A percentile compares a stretch with the other conserved stretches of the same genome.
These are phyloP conservation scores for Lemur catta DNA, from an alignment of 2,797 vertebrate species.

Conservation along the genomic window DNA sequence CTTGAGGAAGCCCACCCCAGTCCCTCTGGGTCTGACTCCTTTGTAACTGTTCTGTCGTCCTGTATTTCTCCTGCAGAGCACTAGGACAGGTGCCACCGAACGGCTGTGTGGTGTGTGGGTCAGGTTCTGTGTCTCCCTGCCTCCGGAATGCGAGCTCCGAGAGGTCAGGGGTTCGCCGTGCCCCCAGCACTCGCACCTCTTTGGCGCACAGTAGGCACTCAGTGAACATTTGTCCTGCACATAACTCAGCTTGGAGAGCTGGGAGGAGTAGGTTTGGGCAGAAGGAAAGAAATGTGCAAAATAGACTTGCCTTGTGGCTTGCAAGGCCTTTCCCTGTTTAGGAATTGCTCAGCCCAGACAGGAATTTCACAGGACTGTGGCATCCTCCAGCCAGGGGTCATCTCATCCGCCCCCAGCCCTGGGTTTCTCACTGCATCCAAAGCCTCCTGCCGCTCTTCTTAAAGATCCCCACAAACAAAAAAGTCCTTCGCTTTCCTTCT, in stretches of 20 bases:
- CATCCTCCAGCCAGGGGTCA: not conserved
- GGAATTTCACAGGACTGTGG: slow-evolving; percentile 38
- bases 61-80: not conserved
- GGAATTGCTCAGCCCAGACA: slow-evolving; percentile 21
- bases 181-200: fast-evolving
- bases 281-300: not conserved
- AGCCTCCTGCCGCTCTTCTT: not conserved
- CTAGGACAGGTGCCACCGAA: not conserved
- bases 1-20: not conserved
- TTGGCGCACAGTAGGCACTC: fast-evolving
- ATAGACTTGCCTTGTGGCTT: not conserved
- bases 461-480: not conserved
- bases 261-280: not conserved
- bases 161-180: not conserved
- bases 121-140: not conserved
- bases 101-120: fast-evolving
- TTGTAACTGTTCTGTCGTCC: not conserved
- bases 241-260: not conserved
- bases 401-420: not conserved
- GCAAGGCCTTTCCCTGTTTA: slow-evolving; percentile 45
- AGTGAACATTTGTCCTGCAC: not conserved
- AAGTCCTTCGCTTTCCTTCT: not conserved
- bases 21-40: not conserved
- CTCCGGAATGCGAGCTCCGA: not conserved
- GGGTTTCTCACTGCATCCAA: not conserved